These are phyloP conservation scores for Drosophila infuscata DNA, from an alignment of 2,888 invertebrate genomes.

Conservation along the genomic window DNA sequence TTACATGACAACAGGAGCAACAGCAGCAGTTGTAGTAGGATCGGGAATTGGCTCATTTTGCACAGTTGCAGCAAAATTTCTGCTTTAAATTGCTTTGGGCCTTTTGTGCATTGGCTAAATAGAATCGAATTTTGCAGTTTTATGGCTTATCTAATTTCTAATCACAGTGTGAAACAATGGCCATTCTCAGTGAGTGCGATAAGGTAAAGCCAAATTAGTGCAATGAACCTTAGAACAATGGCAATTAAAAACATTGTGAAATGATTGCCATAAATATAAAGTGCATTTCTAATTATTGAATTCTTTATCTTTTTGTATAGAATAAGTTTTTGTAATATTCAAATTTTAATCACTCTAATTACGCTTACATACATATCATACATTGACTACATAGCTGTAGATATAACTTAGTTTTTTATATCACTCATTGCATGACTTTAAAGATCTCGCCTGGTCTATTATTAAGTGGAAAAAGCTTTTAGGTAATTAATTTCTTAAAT, in stretches of 20 bases:
- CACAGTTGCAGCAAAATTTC: slow-evolving; percentile 1
- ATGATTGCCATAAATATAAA: no score
- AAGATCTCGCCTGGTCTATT: neutral
- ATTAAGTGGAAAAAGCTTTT: neutral
- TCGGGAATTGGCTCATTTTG: slow-evolving; percentile 23
- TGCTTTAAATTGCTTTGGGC: slow-evolving; percentile 22
- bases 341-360: neutral
- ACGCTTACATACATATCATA: neutral
- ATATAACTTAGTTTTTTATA: neutral
- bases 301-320: neutral
- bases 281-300: neutral
- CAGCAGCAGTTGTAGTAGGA: slow-evolving; percentile 26
- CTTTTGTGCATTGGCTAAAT: slow-evolving; percentile 7
- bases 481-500: neutral
- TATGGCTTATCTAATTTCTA: slow-evolving; percentile 49
- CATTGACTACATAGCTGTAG: neutral
- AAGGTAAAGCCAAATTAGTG: slow-evolving; percentile 32
- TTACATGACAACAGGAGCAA: slow-evolving; percentile 35
- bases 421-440: no score
- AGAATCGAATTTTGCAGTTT: slow-evolving; percentile 14
- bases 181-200: slow-evolving; percentile 38
- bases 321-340: no score
- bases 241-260: neutral
- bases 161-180: slow-evolving; percentile 24
- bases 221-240: slow-evolving; percentile 9